Conservation (phyloP, 2,113 vertebrate species). For the Apteryx owenii region DNA sequence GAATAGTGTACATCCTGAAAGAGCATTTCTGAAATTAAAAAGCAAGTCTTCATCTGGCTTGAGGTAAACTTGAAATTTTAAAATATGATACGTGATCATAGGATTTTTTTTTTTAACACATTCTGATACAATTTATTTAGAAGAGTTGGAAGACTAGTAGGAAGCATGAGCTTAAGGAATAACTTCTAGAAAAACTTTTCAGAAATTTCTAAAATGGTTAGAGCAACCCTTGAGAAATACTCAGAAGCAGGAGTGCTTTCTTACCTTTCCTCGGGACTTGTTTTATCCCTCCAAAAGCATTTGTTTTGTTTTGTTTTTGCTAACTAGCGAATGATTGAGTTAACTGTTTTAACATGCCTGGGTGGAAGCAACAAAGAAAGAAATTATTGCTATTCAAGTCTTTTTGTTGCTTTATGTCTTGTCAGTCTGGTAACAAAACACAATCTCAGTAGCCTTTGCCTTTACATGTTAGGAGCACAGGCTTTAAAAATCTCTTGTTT, state of each 20-base stretch:
- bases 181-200: neutral
- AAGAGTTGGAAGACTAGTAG: neutral
- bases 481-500: neutral
- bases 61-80: neutral
- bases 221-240: neutral
- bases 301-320: neutral
- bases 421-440: neutral
- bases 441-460: neutral
- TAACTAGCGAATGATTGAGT: neutral
- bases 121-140: neutral
- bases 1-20: slow-evolving; percentile 47
- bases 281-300: neutral
- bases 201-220: neutral
- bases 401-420: neutral
- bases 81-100: neutral
- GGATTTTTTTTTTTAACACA: too few relatives aligned
- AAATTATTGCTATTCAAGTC: neutral
- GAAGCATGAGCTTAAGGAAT: neutral
- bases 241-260: neutral
- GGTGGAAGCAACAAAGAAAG: neutral
- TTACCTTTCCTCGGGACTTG: neutral
- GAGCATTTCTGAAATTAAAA: neutral
- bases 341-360: neutral
- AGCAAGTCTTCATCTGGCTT: neutral
- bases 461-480: neutral